A percentile compares a stretch with the other conserved stretches of the same genome.
Conservation (phyloP, 2,888 invertebrate species). For the Drosophila monieri region DNA sequence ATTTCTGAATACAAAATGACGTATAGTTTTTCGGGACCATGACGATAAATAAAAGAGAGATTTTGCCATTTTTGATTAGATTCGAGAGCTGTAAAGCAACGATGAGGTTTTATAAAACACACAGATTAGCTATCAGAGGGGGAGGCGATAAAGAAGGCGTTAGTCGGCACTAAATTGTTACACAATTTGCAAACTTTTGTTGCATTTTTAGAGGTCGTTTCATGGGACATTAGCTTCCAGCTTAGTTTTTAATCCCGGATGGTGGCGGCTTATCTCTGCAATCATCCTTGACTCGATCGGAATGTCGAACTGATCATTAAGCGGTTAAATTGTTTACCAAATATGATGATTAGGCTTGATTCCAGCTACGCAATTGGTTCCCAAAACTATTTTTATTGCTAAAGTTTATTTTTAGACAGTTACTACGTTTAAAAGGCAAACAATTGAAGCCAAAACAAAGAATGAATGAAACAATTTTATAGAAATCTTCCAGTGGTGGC, state of each 20-base stretch:
- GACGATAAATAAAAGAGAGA: constrained; percentile 1
- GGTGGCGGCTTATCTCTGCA: constrained; percentile 18
- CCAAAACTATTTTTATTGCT: constrained; percentile 1
- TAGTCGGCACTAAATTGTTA: constrained; percentile 30
- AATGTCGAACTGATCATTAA: constrained; percentile 38
- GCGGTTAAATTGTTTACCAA: constrained; percentile 13
- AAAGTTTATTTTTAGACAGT: not conserved
- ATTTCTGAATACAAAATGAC: constrained; percentile 5
- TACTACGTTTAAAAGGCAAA: too few species aligned
- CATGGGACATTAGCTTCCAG: constrained; percentile 64
- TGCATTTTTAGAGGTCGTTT: constrained; percentile 70
- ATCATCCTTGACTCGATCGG: constrained; percentile 31
- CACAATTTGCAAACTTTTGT: constrained; percentile 10
- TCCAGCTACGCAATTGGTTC: constrained; percentile 7
- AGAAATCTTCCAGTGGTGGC: constrained; percentile 19
- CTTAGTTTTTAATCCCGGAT: constrained; percentile 6
- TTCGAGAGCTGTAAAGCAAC: not conserved
- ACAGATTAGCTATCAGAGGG: constrained; percentile 23
- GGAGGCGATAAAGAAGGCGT: constrained; percentile 14
- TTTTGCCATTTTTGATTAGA: constrained; percentile 10
- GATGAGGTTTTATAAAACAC: constrained; percentile 18
- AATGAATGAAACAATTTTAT: too few species aligned
- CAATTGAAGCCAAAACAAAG: not conserved
- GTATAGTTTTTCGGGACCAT: constrained; percentile 19
- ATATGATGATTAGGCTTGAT: not conserved